These are phyloP conservation scores for Menura novaehollandiae DNA, from an alignment of 2,113 vertebrate species.

Conservation along the genomic window DNA sequence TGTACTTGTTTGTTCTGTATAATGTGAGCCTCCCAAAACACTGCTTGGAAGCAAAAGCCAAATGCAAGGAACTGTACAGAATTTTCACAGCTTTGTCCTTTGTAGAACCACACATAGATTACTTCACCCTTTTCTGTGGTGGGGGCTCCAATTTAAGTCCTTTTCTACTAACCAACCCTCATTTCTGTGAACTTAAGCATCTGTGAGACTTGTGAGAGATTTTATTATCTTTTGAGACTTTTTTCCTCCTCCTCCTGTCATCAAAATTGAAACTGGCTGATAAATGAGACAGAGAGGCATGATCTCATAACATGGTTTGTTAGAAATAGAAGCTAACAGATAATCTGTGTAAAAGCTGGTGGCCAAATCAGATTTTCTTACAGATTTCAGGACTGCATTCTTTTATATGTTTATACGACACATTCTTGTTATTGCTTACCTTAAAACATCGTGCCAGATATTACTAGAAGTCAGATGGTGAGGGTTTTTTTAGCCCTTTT, in stretches of 20 bases:
- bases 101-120: background rate
- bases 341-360: conserved; percentile 44
- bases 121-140: background rate
- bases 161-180: background rate
- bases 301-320: conserved; percentile 40
- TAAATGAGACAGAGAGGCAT: conserved; percentile 11
- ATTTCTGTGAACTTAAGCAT: background rate
- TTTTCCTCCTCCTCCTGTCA: conserved; percentile 35
- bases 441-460: background rate
- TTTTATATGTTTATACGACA: background rate
- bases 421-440: background rate
- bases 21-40: background rate
- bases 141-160: background rate
- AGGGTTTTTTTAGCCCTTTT: fast-evolving
- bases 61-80: background rate
- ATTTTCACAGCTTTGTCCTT: background rate
- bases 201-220: background rate
- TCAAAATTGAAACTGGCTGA: conserved; percentile 41
- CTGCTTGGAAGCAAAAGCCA: background rate
- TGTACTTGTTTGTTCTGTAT: background rate
- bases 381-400: background rate
- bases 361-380: conserved; percentile 32
- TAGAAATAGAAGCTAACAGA: conserved; percentile 33
- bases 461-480: background rate
- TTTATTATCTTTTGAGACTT: conserved; percentile 5